phyloP scores from a whole-genome alignment of 2,888 invertebrate species.

The Exocentrus adspersus region DNA sequence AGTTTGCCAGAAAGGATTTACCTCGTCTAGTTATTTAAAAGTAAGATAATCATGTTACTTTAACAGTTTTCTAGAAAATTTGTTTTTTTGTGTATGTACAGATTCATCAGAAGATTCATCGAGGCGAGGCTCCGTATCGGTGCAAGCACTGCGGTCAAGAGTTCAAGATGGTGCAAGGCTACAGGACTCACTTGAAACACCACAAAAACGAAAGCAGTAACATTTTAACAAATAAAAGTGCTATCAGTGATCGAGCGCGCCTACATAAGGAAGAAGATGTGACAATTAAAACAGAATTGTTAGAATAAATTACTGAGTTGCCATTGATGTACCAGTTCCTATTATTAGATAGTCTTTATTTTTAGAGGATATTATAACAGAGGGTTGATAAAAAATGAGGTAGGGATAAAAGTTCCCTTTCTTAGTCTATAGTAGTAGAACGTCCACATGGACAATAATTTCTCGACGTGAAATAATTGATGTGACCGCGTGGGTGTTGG shows the following conservation, averaged over 20 bases:
- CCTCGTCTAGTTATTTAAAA: conserved; percentile 16
- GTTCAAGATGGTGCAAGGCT: not conserved
- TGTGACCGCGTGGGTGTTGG: not conserved
- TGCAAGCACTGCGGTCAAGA: conserved; percentile 2
- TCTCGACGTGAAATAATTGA: not conserved
- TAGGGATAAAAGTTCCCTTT: no score
- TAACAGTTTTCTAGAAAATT: not conserved
- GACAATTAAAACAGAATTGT: not conserved
- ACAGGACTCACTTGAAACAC: conserved; percentile 8
- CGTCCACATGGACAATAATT: not conserved
- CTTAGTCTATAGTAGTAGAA: no score
- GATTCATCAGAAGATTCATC: conserved; percentile 48
- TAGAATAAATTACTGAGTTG: not conserved
- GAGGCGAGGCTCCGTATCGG: conserved; percentile 8
- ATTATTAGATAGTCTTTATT: not conserved
- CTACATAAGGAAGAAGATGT: not conserved
- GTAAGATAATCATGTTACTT: not conserved
- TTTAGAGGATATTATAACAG: no score
- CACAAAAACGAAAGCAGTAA: conserved; percentile 1
- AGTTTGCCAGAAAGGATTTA: conserved; percentile 17
- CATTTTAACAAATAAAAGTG: no score
- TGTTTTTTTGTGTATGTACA: not conserved
- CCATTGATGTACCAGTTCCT: not conserved
- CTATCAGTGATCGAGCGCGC: not conserved
- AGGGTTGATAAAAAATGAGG: no score